Percentiles rank a stretch among this genome's conserved stretches.
These are phyloP conservation scores for Agrotis ipsilon DNA, from an alignment of 2,888 invertebrate genomes.

Conservation along the genomic window DNA sequence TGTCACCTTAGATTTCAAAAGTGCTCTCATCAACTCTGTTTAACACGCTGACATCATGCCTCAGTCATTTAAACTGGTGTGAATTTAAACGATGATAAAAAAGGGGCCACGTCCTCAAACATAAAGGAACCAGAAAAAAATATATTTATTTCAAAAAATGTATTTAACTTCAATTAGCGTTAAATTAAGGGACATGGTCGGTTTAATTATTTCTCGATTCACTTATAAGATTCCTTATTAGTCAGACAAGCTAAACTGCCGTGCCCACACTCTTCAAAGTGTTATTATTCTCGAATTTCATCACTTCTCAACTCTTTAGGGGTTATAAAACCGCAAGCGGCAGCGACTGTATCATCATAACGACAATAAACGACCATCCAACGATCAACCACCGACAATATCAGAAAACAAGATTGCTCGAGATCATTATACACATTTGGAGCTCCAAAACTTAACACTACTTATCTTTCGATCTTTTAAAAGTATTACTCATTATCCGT, in stretches of 20 bases:
- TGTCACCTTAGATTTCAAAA: too few species aligned
- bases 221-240: conserved; percentile 45
- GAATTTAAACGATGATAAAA: conserved; percentile 1
- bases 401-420: conserved; percentile 63
- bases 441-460: conserved; percentile 53
- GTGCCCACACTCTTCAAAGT: conserved; percentile 49
- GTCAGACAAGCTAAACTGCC: conserved; percentile 40
- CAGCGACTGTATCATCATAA: conserved; percentile 67
- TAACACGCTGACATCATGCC: conserved; percentile 17
- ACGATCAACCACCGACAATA: conserved; percentile 58
- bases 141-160: too few species aligned
- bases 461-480: conserved; percentile 71
- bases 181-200: conserved; percentile 43
- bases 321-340: conserved; percentile 64
- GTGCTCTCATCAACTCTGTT: not conserved
- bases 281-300: conserved; percentile 63
- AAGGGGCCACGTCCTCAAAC: conserved; percentile 4
- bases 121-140: conserved; percentile 19
- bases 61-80: not conserved
- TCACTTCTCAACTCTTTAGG: conserved; percentile 60
- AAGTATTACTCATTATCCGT: conserved; percentile 75
- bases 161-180: conserved; percentile 38
- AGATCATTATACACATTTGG: conserved; percentile 64
- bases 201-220: conserved; percentile 40
- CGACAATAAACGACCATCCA: conserved; percentile 66